These are phyloP conservation scores for Chelidonichthys spinosus DNA, from an alignment of 2,797 vertebrate species.

Conservation along the genomic window DNA sequence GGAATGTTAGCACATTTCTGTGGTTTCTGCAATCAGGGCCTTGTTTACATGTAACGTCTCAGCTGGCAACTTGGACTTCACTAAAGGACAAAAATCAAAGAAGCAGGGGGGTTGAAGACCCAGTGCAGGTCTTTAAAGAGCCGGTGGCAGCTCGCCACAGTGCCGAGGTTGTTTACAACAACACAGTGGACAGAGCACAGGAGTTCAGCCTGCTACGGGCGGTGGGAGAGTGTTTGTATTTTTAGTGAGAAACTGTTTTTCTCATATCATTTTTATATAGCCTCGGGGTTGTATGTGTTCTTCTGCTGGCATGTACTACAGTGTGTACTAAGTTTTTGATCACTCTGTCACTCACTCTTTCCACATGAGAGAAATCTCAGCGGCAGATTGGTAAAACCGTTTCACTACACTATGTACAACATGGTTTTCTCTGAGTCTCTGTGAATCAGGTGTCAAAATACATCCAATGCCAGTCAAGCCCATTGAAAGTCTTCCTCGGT, in stretches of 20 bases:
- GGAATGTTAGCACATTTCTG: not conserved
- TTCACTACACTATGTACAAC: not conserved
- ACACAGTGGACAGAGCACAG: constrained; percentile 10
- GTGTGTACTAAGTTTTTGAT: not conserved
- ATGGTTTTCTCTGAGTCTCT: not conserved
- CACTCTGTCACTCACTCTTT: not conserved
- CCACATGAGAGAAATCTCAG: not conserved
- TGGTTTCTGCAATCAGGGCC: constrained; percentile 2
- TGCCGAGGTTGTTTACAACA: constrained; percentile 3
- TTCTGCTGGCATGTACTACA: not conserved
- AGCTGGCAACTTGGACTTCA: constrained; percentile 14
- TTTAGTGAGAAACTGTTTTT: not conserved
- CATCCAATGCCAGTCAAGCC: not conserved
- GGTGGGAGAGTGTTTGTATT: not conserved
- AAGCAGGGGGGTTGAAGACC: not conserved
- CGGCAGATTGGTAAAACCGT: not conserved
- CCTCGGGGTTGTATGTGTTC: not conserved
- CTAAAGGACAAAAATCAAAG: constrained; percentile 7
- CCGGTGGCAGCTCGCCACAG: not conserved
- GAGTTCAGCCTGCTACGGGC: not conserved
- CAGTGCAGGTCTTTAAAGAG: constrained; percentile 8
- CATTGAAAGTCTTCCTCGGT: not conserved
- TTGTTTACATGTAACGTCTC: constrained; percentile 11
- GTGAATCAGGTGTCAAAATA: constrained; percentile 16
- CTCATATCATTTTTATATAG: not conserved